Base-by-base conservation (phyloP, 2,888 invertebrate species). In the Mactromeris polynyma region DNA sequence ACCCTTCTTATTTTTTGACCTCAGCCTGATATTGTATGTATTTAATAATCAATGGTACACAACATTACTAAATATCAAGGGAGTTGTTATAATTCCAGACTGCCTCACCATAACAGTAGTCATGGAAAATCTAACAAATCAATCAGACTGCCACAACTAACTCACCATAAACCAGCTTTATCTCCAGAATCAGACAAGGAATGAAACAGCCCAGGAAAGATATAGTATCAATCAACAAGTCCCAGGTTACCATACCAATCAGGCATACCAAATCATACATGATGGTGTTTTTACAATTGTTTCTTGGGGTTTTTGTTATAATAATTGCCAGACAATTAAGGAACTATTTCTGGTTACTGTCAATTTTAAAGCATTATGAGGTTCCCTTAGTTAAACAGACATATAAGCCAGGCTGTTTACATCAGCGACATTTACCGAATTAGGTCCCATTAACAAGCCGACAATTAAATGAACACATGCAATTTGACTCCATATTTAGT, bases 51-150 rank as follows among this genome's bases (percentile, higher is more conserved):
- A 26, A 64, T 64, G 58, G 58, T 26, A 64, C 7, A n/a, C 58
- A 64, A 64, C 58, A 64, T 64, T n/a, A 64, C 58, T n/a, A 26
- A 73, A 73, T 73, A 73, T 33, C 73, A 33, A 73, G 73, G 73
- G 73, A 73, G 33, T 73, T 19, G 19, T 73, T 73, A 36, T 73
- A 73, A 33, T 36, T 19, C 73, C 19, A 36, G 14, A 36, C 73
- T 73, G 21, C 36, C 36, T 73, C 73, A 58, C 73, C 36, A 14
- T 33, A 73, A 73, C 33, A 73, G 4, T 4, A 73, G 36, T 17
- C 73, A 36, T 19, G 36, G 31, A 33, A 69, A 73, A 73, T 26
- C 31, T 36, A 36, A 36, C 73, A 33, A 73, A 73, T 73, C 73
- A 73, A 73, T 73, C 36, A 33, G 36, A 14, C 19, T 36, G 11